These are phyloP conservation scores for Gymnosoma rotundatum DNA, from an alignment of 2,888 invertebrate genomes.

Conservation along the genomic window DNA sequence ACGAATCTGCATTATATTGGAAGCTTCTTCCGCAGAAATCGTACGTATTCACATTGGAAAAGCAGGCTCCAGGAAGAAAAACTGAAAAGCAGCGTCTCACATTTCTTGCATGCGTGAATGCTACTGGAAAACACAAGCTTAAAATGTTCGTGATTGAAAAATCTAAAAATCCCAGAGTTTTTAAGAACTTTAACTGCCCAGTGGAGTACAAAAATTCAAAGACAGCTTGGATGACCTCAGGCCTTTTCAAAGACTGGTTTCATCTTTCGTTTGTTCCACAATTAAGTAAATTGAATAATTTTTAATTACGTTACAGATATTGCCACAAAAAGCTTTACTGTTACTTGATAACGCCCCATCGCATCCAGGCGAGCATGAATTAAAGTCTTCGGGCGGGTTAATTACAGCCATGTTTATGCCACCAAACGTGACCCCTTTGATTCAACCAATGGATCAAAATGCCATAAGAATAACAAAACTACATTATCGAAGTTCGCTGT, in stretches of 20 bases:
- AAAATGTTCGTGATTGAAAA: conserved; percentile 3
- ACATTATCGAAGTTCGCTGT: background rate
- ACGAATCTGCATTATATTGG: conserved; percentile 11
- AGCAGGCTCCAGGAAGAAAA: conserved; percentile 18
- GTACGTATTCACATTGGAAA: conserved; percentile 8
- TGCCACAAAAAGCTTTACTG: conserved; percentile 7
- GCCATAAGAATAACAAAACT: no score
- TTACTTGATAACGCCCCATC: conserved; percentile 24
- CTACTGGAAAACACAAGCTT: conserved; percentile 10
- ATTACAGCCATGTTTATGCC: background rate
- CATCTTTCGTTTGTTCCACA: background rate
- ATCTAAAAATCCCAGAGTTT: conserved; percentile 5
- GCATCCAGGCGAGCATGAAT: conserved; percentile 8
- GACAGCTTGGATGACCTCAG: conserved; percentile 9
- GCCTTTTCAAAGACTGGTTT: background rate
- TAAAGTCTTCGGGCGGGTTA: conserved; percentile 6
- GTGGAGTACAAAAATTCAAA: conserved; percentile 1
- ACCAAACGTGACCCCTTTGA: no score
- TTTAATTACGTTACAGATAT: no score
- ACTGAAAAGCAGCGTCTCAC: conserved; percentile 1
- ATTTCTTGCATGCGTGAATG: background rate
- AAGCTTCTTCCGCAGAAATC: conserved; percentile 6
- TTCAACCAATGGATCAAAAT: no score
- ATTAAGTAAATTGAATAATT: no score
- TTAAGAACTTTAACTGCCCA: background rate